A percentile compares a stretch with the other conserved stretches of the same genome.
phyloP scores from a whole-genome alignment of 2,888 invertebrate species.

The Diarsia brunnea region DNA sequence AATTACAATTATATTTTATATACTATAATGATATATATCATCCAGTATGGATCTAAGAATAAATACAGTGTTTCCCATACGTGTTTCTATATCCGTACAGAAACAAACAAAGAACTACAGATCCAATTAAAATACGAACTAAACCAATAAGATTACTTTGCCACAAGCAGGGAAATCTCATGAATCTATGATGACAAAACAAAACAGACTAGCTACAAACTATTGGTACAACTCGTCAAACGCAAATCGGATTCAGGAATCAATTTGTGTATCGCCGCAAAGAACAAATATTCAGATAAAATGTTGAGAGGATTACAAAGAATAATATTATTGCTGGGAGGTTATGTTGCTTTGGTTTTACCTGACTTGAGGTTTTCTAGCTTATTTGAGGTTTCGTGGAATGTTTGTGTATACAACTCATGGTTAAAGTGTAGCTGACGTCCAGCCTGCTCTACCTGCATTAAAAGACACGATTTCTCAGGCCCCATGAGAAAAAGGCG shows the following conservation, averaged over 20 bases:
- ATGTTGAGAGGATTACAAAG: constrained; percentile 76
- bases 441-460: not conserved
- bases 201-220: constrained; percentile 46
- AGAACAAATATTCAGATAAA: constrained; percentile 84
- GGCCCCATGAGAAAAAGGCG: no score
- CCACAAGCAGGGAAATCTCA: constrained; percentile 40
- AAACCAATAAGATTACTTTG: constrained; percentile 34
- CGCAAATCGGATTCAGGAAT: constrained; percentile 81
- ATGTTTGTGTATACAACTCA: not conserved
- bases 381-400: not conserved
- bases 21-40: no score
- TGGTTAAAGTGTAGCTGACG: not conserved
- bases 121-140: constrained; percentile 38
- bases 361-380: not conserved
- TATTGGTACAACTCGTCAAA: constrained; percentile 69
- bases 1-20: no score
- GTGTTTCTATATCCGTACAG: not conserved
- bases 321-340: constrained; percentile 47
- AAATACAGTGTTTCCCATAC: not conserved
- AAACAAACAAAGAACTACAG: constrained; percentile 3
- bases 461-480: no score
- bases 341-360: not conserved
- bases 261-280: constrained; percentile 80
- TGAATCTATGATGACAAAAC: constrained; percentile 45
- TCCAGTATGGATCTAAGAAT: not conserved